Evolutionary conservation across 2,888 invertebrate species (phyloP), one percentile per base, ranked within the genome.

Genomic region (Buathra laborator): DNA sequence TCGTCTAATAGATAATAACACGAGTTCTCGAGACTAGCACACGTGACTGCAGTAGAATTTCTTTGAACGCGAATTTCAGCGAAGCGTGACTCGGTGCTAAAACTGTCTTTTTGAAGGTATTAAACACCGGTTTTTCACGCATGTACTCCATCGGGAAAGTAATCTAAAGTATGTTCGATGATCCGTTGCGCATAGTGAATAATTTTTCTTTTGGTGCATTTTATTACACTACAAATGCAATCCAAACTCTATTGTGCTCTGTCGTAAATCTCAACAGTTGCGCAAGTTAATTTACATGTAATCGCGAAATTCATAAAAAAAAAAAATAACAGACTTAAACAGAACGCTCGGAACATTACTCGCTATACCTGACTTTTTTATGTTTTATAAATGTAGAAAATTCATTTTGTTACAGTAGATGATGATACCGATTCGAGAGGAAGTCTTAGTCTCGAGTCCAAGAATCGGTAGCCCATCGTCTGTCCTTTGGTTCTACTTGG

Each of bases 401-500:
- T 37, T 37, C 1, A 9, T 64, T 74, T 2, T 86, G 51, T 89
- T 88, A 66, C 88, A 91, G 90, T 62, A 71, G 80, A 89, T 80
- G 78, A 92, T 92, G 92, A 64, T 91, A 81, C 83, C 89, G 29
- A 37, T 89, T 43, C 87, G 78, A 3, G 90, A 92, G 29, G 90
- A 89, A 68, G 19, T 86, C 48, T 32, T 86, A 12, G 72, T 75
- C 51, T 82, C 81, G 44, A 86, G 75, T 68, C 83, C 88, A 14
- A 89, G 89, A 86, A 86, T 87, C 51, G 84, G 81, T 7, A 86
- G 83, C 29, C 87, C 91, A 16, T 90, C 91, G n/a, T 87, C 89
- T 0, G 84, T 84, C 9, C 72, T 89, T 7, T 92, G 92, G 92
- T 68, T 93, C 14, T 92, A 91, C 64, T 87, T 94, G 6, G 87